Percentiles rank a stretch among this genome's conserved stretches.
phyloP scores from a whole-genome alignment of 92 coral and sea anemone genomes.

The Virgularia gustaviana region DNA sequence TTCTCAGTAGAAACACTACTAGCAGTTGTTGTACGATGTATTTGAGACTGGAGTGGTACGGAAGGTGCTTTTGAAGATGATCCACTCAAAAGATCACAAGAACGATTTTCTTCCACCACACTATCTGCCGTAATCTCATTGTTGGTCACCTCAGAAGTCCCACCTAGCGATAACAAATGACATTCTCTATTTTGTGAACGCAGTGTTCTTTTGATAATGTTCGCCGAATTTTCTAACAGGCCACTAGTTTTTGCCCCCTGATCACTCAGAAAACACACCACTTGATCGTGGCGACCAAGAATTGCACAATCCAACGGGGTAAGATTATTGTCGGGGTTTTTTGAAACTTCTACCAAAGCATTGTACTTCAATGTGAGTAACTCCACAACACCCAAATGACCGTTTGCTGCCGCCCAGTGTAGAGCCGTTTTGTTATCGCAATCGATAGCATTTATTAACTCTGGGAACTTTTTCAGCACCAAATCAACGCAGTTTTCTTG shows the following conservation, averaged over 20 bases:
- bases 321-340: slow-evolving; percentile 45
- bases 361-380: slow-evolving; percentile 51
- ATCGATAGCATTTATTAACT: slow-evolving; percentile 63
- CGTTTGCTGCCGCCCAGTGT: slow-evolving; percentile 84
- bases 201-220: not conserved
- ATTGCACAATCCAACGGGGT: slow-evolving; percentile 94
- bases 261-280: slow-evolving; percentile 12
- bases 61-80: too few species aligned
- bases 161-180: not conserved
- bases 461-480: slow-evolving; percentile 58
- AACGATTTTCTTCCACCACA: too few species aligned
- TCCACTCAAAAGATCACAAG: too few species aligned
- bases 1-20: not conserved
- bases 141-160: not conserved
- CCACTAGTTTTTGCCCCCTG: slow-evolving; percentile 3
- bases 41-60: too few species aligned
- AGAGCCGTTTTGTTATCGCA: slow-evolving; percentile 73
- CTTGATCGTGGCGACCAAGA: slow-evolving; percentile 81
- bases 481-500: slow-evolving; percentile 64
- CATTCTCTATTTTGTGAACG: too few species aligned
- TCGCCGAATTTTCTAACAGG: not conserved
- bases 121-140: not conserved
- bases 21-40: too few species aligned
- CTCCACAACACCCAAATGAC: slow-evolving; percentile 88
- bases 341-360: slow-evolving; percentile 59